Percentiles rank a stretch among this genome's conserved stretches.
Evolutionary conservation across 2,113 vertebrate species (phyloP).

Genomic region (Etheostoma spectabile): DNA sequence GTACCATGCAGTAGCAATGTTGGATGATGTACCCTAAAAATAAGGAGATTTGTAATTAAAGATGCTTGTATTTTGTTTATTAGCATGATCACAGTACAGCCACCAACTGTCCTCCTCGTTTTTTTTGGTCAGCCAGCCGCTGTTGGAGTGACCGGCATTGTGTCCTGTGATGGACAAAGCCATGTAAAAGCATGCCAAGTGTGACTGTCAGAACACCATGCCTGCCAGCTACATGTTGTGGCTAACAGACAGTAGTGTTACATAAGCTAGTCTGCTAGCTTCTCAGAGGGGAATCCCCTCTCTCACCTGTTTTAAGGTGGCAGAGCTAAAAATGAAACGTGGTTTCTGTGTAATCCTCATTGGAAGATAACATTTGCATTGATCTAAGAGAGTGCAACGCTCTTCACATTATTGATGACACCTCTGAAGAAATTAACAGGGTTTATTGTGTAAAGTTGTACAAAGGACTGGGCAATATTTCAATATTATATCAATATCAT

Average conservation of each 20-base stretch:
- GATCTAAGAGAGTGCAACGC: not conserved
- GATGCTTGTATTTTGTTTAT: not conserved
- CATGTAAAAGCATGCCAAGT: slow-evolving; percentile 23
- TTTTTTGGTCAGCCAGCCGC: slow-evolving; percentile 5
- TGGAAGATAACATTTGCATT: not conserved
- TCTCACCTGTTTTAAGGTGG: slow-evolving; percentile 1
- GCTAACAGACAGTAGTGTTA: slow-evolving; percentile 4
- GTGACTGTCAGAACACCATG: not conserved
- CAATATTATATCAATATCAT: too few species aligned
- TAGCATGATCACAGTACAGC: not conserved
- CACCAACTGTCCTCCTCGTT: not conserved
- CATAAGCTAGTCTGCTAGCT: not conserved
- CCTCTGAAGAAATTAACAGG: slow-evolving; percentile 18
- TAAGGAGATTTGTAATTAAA: not conserved
- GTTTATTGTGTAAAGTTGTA: slow-evolving; percentile 20
- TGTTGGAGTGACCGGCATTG: slow-evolving; percentile 7
- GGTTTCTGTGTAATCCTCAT: not conserved
- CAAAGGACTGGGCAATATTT: too few species aligned
- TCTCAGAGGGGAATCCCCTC: not conserved
- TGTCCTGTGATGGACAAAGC: not conserved
- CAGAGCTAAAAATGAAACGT: not conserved
- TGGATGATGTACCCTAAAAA: not conserved
- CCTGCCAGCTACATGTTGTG: slow-evolving; percentile 13
- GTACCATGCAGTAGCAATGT: not conserved
- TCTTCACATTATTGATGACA: not conserved